Conservation (phyloP, 2,888 invertebrate species). For the Hydriomena furcata region DNA sequence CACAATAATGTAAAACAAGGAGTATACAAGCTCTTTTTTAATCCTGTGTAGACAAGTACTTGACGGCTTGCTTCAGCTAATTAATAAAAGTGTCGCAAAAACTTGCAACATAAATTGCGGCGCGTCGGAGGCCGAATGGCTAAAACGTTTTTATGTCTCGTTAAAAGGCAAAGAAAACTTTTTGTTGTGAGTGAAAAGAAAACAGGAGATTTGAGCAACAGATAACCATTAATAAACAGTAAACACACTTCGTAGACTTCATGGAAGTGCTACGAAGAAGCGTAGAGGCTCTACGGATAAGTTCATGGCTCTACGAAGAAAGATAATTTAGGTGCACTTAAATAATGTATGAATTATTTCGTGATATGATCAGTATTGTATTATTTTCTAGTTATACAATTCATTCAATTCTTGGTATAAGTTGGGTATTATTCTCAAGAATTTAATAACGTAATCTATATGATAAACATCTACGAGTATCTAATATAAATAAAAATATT, state of each 20-base stretch:
- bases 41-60: constrained; percentile 17
- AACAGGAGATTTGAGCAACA: not conserved
- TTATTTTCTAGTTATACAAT: too few relatives aligned
- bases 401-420: too few relatives aligned
- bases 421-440: too few relatives aligned
- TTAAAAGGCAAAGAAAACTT: constrained; percentile 23
- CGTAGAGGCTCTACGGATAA: not conserved
- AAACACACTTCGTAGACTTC: too few relatives aligned
- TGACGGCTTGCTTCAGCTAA: constrained; percentile 37
- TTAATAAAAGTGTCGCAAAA: constrained; percentile 51
- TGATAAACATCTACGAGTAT: too few relatives aligned
- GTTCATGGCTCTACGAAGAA: not conserved
- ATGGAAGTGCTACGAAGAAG: not conserved
- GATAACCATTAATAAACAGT: too few relatives aligned
- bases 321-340: too few relatives aligned
- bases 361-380: too few relatives aligned
- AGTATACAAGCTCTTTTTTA: not conserved
- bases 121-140: constrained; percentile 16
- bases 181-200: not conserved
- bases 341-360: too few relatives aligned
- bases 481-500: too few relatives aligned
- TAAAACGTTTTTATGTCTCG: constrained; percentile 28
- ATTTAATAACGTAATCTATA: too few relatives aligned
- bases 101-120: constrained; percentile 45
- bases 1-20: too few relatives aligned